Percentiles rank a stretch among this genome's conserved stretches.
phyloP scores from a whole-genome alignment of 2,888 invertebrate species.

The Pegoplata infirma region DNA sequence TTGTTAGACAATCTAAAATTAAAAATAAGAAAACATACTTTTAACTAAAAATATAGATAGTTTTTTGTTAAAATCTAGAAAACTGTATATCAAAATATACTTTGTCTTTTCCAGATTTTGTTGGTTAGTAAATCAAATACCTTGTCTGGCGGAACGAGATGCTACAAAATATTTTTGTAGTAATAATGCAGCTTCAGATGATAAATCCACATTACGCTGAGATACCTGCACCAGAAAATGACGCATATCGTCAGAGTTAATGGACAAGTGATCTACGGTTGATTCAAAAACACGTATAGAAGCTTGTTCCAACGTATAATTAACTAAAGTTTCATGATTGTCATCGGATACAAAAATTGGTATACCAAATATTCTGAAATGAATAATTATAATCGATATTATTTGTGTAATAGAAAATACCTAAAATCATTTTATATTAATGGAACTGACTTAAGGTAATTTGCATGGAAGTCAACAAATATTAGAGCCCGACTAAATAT shows the following conservation, averaged over 20 bases:
- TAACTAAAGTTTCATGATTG: constrained; percentile 68
- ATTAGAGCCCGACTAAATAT: too few species aligned
- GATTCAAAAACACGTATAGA: constrained; percentile 57
- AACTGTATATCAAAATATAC: too few species aligned
- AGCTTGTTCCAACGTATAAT: constrained; percentile 71
- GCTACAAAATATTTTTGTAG: constrained; percentile 79
- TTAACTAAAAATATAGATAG: too few species aligned
- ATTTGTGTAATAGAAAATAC: too few species aligned
- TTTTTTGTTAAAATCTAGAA: too few species aligned
- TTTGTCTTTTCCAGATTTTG: too few species aligned
- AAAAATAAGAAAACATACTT: too few species aligned
- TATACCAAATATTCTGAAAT: constrained; percentile 75
- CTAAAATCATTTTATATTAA: too few species aligned
- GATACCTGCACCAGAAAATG: constrained; percentile 68
- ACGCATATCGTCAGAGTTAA: constrained; percentile 72
- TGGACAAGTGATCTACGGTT: constrained; percentile 69
- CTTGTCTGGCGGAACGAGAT: constrained; percentile 75
- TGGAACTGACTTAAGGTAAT: too few species aligned
- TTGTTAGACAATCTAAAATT: constrained; percentile 71
- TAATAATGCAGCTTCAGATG: constrained; percentile 73
- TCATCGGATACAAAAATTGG: constrained; percentile 72
- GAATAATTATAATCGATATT: too few species aligned
- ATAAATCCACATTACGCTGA: constrained; percentile 67
- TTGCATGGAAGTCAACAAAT: too few species aligned
- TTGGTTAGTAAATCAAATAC: constrained; percentile 70